A percentile compares a stretch with the other conserved stretches of the same genome.
Conservation (phyloP, 2,113 vertebrate species). For the Labrus mixtus region DNA sequence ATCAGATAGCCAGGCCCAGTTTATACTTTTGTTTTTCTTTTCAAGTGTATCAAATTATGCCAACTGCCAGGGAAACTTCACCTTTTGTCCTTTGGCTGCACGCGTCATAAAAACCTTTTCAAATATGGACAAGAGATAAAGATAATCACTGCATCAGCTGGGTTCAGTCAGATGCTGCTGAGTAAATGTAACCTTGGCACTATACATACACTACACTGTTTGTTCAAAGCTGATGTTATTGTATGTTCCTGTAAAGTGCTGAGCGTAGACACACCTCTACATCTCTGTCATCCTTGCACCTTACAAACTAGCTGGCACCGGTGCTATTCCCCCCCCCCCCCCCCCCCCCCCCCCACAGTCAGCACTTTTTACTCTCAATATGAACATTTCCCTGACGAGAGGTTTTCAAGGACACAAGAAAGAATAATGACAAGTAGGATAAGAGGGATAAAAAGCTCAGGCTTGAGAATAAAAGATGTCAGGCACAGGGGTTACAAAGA, state of each 20-base stretch:
- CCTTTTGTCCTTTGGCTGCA: neutral
- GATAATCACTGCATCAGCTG: neutral
- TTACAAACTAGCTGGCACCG: slow-evolving; percentile 32
- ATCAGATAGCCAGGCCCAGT: neutral
- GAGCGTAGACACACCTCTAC: slow-evolving; percentile 39
- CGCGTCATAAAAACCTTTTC: neutral
- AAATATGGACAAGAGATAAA: slow-evolving; percentile 11
- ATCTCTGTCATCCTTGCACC: slow-evolving; percentile 48
- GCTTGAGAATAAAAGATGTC: slow-evolving; percentile 9
- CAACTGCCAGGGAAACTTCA: neutral
- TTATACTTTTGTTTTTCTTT: too few relatives aligned
- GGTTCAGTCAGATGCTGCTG: neutral
- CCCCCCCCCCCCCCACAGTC: slow-evolving; percentile 27
- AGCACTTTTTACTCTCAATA: slow-evolving; percentile 60
- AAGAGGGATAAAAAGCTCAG: slow-evolving; percentile 54
- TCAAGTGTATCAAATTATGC: neutral
- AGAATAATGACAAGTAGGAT: slow-evolving; percentile 36
- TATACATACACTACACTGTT: neutral
- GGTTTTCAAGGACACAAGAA: slow-evolving; percentile 49
- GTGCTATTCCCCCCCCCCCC: slow-evolving; percentile 3
- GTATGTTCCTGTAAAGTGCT: slow-evolving; percentile 37
- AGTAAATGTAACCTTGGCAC: slow-evolving; percentile 21
- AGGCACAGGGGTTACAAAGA: neutral
- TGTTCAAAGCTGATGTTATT: slow-evolving; percentile 11
- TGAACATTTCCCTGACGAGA: slow-evolving; percentile 40